Percentiles rank a stretch among this genome's conserved stretches.
These are phyloP conservation scores for Thumatha senex DNA, from an alignment of 2,888 invertebrate genomes.

Conservation along the genomic window DNA sequence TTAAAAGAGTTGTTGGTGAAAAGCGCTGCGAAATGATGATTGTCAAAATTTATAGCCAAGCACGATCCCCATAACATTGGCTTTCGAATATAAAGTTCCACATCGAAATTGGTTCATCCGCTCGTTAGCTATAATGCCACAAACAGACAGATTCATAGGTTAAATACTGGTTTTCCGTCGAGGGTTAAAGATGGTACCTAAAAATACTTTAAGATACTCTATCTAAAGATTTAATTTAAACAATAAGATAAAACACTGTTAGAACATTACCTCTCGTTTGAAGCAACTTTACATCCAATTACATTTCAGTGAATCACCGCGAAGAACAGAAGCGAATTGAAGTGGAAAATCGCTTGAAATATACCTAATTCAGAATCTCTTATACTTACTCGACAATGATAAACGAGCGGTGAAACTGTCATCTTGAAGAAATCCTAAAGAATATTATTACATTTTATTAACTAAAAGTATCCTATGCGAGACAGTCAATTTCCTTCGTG, in stretches of 20 bases:
- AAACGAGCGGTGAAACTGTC: constrained; percentile 30
- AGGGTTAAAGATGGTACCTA: no score
- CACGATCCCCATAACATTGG: no score
- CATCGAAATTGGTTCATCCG: no score
- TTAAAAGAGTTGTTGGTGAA: no score
- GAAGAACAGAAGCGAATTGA: constrained; percentile 25
- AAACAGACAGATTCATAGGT: no score
- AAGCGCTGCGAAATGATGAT: no score
- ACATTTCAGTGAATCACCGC: constrained; percentile 42
- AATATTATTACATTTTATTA: neutral
- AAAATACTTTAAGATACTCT: no score
- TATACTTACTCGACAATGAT: constrained; percentile 11
- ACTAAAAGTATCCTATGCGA: neutral
- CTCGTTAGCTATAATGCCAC: no score
- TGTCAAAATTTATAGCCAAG: no score
- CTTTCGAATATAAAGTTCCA: no score
- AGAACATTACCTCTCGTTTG: constrained; percentile 12
- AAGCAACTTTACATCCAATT: constrained; percentile 27
- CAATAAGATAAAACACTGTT: neutral
- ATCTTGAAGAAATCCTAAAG: constrained; percentile 10
- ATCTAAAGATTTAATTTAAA: neutral
- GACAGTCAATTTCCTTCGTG: no score
- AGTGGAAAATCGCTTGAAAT: constrained; percentile 38
- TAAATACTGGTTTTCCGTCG: no score
- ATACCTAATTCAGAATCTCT: constrained; percentile 23